Evolutionary conservation across 2,113 vertebrate genomes (phyloP).

Genomic region (Psittacus erithacus): DNA sequence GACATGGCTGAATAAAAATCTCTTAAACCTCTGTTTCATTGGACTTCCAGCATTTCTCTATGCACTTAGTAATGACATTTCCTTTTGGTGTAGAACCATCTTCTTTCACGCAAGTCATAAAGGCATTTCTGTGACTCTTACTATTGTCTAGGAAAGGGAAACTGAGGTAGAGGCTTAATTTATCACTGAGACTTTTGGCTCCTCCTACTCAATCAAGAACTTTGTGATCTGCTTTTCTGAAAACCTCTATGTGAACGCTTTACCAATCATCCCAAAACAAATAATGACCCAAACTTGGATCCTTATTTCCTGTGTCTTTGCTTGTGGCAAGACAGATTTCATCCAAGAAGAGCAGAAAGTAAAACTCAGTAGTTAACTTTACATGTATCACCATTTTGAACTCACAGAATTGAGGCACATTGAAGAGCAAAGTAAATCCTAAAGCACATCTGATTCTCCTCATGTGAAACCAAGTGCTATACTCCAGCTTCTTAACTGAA

Average conservation of each 20-base stretch:
- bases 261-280: background rate
- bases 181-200: background rate
- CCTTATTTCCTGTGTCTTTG: background rate
- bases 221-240: background rate
- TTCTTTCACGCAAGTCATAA: background rate
- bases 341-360: background rate
- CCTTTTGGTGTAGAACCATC: background rate
- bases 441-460: background rate
- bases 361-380: background rate
- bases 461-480: slow-evolving; percentile 17
- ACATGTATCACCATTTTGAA: background rate
- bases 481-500: background rate
- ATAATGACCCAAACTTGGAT: background rate
- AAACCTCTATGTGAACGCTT: background rate
- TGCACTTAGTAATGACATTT: background rate
- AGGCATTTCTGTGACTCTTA: background rate
- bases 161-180: background rate
- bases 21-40: background rate
- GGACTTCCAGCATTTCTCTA: background rate
- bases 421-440: background rate
- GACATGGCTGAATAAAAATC: background rate
- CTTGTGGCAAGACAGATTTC: background rate
- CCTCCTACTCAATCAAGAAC: background rate
- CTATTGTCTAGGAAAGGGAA: background rate
- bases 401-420: background rate